Base-by-base conservation (phyloP, 2,797 vertebrate genomes). In the Spinus olivaceus region DNA sequence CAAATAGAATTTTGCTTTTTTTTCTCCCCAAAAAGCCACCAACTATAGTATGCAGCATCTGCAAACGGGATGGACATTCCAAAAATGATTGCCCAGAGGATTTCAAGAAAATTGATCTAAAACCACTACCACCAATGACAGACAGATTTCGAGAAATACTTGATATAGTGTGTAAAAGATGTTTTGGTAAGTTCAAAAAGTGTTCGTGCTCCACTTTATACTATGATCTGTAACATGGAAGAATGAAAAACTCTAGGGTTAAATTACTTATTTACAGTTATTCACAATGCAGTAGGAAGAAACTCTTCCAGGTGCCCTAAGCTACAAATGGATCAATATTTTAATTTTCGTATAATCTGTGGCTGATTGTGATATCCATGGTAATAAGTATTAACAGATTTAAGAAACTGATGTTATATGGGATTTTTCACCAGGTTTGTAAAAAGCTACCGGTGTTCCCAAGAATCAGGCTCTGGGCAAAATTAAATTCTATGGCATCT, bases 31-130 rank as follows among this genome's bases (percentile, higher is more conserved):
- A 14, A 71, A 97, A 99, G 99, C 99, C 99, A 86, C 99, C 99
- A 50, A 99, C 99, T 5, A 99, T 99, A 54, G 99, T 99, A 97
- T 99, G 99, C 98, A 99, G 99, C 97, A 99, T 99, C 98, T 99
- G 99, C 98, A 99, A 99, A 96, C 98, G 99, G 78, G 99, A 99
- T 86, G 99, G 99, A 81, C 99, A 99, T 97, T 98, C 99, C 95
- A 99, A 99, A 97, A 99, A 99, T 30, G 99, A 99, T 86, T 99
- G 99, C 97, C 99, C 99, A 4, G 99, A 99, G 91, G 99, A 99
- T 98, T 99, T 99, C 92, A 99, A 99, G 98, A 99, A 99, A 98
- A 99, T 99, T 27, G 99, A 99, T 97, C 97, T 99, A 95, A 99
- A 98, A 90, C 98, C 98, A 88, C 98, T 99, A 93, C 99, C 99